Evolutionary conservation across 2,797 vertebrate genomes (phyloP).

Genomic region (Alosa sapidissima): DNA sequence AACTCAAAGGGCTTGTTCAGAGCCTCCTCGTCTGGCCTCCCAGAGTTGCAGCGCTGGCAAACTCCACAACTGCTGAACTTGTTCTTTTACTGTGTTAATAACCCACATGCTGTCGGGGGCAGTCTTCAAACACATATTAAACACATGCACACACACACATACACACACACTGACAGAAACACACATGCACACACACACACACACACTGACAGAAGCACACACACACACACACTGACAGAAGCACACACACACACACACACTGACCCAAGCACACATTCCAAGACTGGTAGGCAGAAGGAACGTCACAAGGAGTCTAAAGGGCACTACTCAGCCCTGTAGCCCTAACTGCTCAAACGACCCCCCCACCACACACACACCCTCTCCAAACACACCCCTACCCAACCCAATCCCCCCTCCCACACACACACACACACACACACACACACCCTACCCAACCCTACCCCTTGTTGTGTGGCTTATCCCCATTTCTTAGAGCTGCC

Average conservation of each 20-base stretch:
- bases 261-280: constrained; percentile 63
- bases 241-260: neutral
- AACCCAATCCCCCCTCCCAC: constrained; percentile 29
- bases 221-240: neutral
- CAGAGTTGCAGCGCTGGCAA: constrained; percentile 62
- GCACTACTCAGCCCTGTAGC: constrained; percentile 46
- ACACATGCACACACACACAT: neutral
- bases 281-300: constrained; percentile 14
- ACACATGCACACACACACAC: neutral
- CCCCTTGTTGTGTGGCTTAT: constrained; percentile 52
- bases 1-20: neutral
- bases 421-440: neutral
- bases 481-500: constrained; percentile 49
- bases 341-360: neutral
- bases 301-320: constrained; percentile 69
- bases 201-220: constrained; percentile 21
- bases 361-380: neutral
- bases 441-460: neutral
- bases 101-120: constrained; percentile 62
- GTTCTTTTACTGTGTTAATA: constrained; percentile 60
- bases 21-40: constrained; percentile 43
- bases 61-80: constrained; percentile 65
- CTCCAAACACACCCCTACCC: neutral
- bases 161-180: neutral
- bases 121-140: constrained; percentile 37